Base-by-base conservation (phyloP, 2,113 vertebrate species). In the Lates calcarifer region DNA sequence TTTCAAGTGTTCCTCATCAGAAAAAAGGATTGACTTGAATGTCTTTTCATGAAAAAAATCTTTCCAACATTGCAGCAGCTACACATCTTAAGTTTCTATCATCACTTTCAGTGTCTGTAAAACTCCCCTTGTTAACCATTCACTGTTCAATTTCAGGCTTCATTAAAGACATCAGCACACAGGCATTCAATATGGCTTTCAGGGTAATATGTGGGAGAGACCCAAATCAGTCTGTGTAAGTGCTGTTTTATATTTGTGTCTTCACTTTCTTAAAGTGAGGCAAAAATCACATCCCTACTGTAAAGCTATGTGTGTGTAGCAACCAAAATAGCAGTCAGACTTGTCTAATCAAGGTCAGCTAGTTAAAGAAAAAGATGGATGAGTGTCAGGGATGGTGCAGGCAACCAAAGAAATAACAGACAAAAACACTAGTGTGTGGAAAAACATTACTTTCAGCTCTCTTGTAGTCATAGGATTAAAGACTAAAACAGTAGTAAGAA, bases 121-220 rank as follows among this genome's bases (percentile, higher is more conserved):
- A 82, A 79, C 67, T 70, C 41, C 41, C 20, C 61, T 79, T 63
- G 56, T 82, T 81, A 71, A 81, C 43, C 43, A 74, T 73, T 82
- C 13, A 64, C 28, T 72, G 64, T 71, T 87, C 67, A 88, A 84
- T 90, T 90, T 91, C 83, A 89, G 77, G 88, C 81, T 72, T 68
- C 73, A 77, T 88, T 86, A 81, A 72, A 81, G 61, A 64, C 29
- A 72, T 55, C 77, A 81, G 56, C 39, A 33, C 72, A 35, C 65
- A 68, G 75, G 70, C 39, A 49, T 84, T 71, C 74, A 69, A 26
- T 61, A 43, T 4, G 28, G 64, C 56, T 76, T 66, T 75, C 60
- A 55, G 33, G 51, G 31, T 20, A 47, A 17, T 26, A 26, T 29
- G 39, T n/a, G 15, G 8, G 58, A 6, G 24, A 76, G 45, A 45